A percentile compares a stretch with the other conserved stretches of the same genome.
Conservation (phyloP, 2,888 invertebrate species). For the Amitus sp. region DNA sequence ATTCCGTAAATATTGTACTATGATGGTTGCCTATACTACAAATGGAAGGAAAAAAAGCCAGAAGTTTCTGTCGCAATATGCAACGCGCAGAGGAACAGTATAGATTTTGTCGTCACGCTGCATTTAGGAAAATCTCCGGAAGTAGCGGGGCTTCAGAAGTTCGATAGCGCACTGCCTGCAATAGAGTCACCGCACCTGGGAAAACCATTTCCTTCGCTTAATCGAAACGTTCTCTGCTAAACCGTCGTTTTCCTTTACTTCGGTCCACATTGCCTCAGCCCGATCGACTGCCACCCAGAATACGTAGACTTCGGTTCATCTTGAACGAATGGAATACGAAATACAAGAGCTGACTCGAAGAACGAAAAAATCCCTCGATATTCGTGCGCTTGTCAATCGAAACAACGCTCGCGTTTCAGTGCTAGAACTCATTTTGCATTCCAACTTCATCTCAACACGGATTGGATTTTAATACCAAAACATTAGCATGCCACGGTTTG, state of each 20-base stretch:
- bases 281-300: slow-evolving; percentile 34
- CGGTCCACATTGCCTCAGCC: slow-evolving; percentile 21
- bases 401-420: slow-evolving; percentile 12
- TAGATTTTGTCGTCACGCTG: slow-evolving; percentile 28
- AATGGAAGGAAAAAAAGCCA: too few species aligned
- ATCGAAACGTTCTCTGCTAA: slow-evolving; percentile 56
- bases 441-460: slow-evolving; percentile 5
- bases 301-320: slow-evolving; percentile 40
- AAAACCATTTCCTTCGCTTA: slow-evolving; percentile 61
- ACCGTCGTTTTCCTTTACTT: slow-evolving; percentile 34
- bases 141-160: slow-evolving; percentile 42
- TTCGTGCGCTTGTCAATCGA: slow-evolving; percentile 17
- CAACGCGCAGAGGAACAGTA: slow-evolving; percentile 16
- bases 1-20: too few species aligned
- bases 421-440: slow-evolving; percentile 18
- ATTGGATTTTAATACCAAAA: not conserved
- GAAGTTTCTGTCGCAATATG: slow-evolving; percentile 20
- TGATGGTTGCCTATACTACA: too few species aligned
- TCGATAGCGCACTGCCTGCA: slow-evolving; percentile 47
- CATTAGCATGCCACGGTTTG: not conserved
- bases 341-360: slow-evolving; percentile 15
- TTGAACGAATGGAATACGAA: slow-evolving; percentile 41
- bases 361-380: slow-evolving; percentile 18
- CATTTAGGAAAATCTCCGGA: slow-evolving; percentile 32
- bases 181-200: slow-evolving; percentile 56